Evolutionary conservation across 2,888 invertebrate species (phyloP), one percentile per base, ranked within the genome.

Genomic region (Meganola albula): DNA sequence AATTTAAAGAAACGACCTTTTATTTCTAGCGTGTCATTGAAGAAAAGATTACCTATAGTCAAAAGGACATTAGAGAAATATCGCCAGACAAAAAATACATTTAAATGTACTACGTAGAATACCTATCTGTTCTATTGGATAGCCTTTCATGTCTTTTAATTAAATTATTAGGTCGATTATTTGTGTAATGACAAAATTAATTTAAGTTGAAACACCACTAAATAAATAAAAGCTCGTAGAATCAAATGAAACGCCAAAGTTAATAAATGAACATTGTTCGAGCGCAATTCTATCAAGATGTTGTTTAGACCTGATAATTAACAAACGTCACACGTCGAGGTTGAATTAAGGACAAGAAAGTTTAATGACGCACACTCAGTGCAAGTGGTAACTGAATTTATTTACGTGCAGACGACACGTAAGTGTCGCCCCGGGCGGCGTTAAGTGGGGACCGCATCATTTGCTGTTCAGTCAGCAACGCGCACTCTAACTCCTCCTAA

Each of bases 381-480:
- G 73, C 73, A 70, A 66, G 65, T 63, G 66, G 70, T 74, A 75
- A 74, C 74, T 77, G 64, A 77, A 77, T 79, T 74, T 77, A 78
- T 82, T 79, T 79, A 75, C 66, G 69, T 72, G 68, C 68, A 74
- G 74, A 72, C 74, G 71, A 69, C 72, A 72, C 71, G 68, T 70
- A 72, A 80, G 76, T 80, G 79, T 80, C 78, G 68, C 63, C 58
- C 56, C 59, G 58, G 66, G 63, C 67, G 68, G 67, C 65, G 65
- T 70, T 75, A 76, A 84, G 78, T 77, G 82, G 74, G 74, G 69
- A 79, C 84, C 82, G 79, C 82, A 83, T 82, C 84, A 83, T 85
- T 85, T 82, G 77, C 79, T 74, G 79, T 78, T 80, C 82, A 79
- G 79, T 76, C 75, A 70, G 74, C 74, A 67, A 66, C 72, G 77